These are phyloP conservation scores for Pseudomyrmex cubaensis DNA, from an alignment of 1,140 invertebrate genomes.

Conservation along the genomic window DNA sequence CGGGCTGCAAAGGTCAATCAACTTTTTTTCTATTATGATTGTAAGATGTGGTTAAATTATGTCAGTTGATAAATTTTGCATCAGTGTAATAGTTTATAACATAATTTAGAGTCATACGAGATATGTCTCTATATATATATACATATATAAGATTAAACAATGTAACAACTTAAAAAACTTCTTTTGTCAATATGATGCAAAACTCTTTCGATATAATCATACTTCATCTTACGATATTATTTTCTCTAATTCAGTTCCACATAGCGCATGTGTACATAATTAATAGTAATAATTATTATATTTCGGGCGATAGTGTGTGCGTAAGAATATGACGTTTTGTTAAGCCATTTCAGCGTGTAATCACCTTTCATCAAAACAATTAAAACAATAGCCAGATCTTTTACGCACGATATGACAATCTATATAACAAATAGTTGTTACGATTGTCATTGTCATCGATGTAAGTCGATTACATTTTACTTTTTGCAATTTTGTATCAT, in stretches of 20 bases:
- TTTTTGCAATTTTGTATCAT: conserved; percentile 13
- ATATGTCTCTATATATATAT: neutral
- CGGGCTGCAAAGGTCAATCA: conserved; percentile 64
- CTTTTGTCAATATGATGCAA: neutral
- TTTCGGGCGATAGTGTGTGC: neutral
- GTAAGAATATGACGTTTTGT: neutral
- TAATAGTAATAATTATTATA: neutral
- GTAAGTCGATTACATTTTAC: conserved; percentile 17
- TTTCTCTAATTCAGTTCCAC: neutral
- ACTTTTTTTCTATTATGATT: neutral
- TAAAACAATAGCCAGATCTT: conserved; percentile 20
- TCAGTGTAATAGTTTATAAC: neutral
- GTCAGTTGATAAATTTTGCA: conserved; percentile 13
- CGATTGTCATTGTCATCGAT: conserved; percentile 20
- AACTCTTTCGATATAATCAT: neutral
- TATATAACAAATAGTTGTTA: neutral
- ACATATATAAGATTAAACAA: conserved; percentile 6
- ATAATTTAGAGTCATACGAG: neutral
- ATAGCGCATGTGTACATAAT: neutral
- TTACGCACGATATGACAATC: conserved; percentile 12
- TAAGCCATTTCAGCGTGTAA: neutral
- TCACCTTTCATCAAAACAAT: neutral
- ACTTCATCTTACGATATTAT: neutral
- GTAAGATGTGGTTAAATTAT: conserved; percentile 15
- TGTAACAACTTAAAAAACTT: neutral